These are phyloP conservation scores for Gymnorhina tibicen DNA, from an alignment of 2,113 vertebrate species.

Conservation along the genomic window DNA sequence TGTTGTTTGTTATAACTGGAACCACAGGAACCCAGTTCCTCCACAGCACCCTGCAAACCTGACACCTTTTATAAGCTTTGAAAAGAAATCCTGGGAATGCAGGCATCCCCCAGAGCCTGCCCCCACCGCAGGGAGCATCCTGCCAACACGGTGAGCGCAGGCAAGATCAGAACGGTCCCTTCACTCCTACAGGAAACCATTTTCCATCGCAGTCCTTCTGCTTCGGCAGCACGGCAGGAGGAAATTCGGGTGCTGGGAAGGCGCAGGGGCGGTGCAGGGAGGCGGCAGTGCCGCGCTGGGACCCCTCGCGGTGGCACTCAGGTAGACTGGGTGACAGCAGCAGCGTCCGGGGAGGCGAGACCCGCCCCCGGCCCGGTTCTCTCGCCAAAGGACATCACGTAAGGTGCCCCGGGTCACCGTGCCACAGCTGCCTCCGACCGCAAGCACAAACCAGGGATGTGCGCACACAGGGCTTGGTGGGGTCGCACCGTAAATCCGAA, in stretches of 20 bases:
- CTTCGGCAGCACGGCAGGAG: not conserved
- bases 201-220: not conserved
- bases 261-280: not conserved
- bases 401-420: not conserved
- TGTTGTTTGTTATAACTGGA: not conserved
- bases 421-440: not conserved
- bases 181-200: not conserved
- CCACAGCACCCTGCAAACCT: not conserved
- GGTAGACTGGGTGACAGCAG: rapidly evolving
- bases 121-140: not conserved
- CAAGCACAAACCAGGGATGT: not conserved
- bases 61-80: not conserved
- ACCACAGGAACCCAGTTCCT: not conserved
- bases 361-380: not conserved
- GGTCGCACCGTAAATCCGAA: not conserved
- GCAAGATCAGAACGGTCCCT: not conserved
- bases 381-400: rapidly evolving
- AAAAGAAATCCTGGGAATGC: not conserved
- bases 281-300: not conserved
- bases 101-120: not conserved
- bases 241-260: rapidly evolving
- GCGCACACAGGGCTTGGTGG: not conserved
- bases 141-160: not conserved
- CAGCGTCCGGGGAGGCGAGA: not conserved
- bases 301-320: not conserved